phyloP scores from a whole-genome alignment of 2,797 vertebrate species.

The Prionace glauca region DNA sequence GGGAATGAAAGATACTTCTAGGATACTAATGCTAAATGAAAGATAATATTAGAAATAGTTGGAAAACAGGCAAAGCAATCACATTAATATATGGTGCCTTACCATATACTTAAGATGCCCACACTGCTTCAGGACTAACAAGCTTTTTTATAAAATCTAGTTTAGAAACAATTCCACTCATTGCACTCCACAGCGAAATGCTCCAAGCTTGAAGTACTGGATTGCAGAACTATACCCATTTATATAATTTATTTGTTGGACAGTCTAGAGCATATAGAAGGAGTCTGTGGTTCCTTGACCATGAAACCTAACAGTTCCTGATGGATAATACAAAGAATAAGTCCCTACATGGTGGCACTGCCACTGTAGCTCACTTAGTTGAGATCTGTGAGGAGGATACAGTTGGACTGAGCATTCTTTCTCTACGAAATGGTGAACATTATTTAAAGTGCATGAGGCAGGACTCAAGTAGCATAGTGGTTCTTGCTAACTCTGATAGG shows the following conservation, averaged over 20 bases:
- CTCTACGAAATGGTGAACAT: not conserved
- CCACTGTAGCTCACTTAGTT: not conserved
- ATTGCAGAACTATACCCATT: not conserved
- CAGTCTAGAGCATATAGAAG: not conserved
- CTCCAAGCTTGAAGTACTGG: not conserved
- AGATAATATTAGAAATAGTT: not conserved
- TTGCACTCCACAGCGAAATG: not conserved
- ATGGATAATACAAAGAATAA: not conserved
- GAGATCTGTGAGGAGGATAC: not conserved
- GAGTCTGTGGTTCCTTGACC: not conserved
- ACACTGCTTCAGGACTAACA: not conserved
- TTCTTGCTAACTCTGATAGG: not conserved
- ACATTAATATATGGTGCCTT: not conserved
- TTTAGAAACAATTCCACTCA: not conserved
- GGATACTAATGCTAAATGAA: not conserved
- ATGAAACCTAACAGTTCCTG: not conserved
- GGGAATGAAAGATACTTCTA: not conserved
- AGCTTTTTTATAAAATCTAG: not conserved
- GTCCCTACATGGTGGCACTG: not conserved
- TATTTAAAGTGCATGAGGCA: not conserved
- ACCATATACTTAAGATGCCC: not conserved
- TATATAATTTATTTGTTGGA: not conserved
- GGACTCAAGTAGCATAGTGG: not conserved
- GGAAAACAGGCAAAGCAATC: not conserved
- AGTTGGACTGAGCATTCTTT: not conserved